These are phyloP conservation scores for Chondrosia reniformis DNA, from an alignment of 37 sponge, comb jelly and placozoan genomes.

Conservation along the genomic window DNA sequence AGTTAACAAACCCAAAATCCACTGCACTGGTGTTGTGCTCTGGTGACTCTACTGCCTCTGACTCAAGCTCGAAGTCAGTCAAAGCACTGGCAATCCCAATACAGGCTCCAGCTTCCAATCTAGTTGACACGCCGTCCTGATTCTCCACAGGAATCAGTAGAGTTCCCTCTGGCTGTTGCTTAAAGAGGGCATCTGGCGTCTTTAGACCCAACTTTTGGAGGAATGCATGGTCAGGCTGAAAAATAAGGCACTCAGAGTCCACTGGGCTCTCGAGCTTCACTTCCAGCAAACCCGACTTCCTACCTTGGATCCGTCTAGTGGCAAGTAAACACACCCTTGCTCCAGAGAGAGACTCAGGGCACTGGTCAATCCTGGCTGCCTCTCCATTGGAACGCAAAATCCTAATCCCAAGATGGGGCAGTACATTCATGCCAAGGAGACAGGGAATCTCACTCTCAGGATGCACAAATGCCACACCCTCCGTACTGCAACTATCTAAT, in stretches of 20 bases:
- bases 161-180: neutral
- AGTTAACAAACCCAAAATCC: neutral
- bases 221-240: neutral
- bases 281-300: neutral
- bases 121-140: neutral
- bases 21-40: too few species aligned
- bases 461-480: constrained; percentile 15
- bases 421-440: constrained; percentile 15
- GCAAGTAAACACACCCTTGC: neutral
- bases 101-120: neutral
- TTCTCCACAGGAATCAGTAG: constrained; percentile 5
- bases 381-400: constrained; percentile 24
- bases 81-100: neutral
- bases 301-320: neutral
- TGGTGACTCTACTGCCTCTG: too few species aligned
- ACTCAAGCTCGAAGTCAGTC: neutral
- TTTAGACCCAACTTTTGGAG: neutral
- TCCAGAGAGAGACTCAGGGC: neutral
- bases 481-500: constrained; percentile 15
- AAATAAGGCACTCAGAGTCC: neutral
- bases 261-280: neutral
- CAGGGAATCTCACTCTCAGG: constrained; percentile 16
- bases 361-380: too few species aligned
- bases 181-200: neutral
- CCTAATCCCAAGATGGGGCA: constrained; percentile 14